Evolutionary conservation across 1,140 invertebrate genomes (phyloP).

Genomic region (Paramacrobiotus metropolitanus): DNA sequence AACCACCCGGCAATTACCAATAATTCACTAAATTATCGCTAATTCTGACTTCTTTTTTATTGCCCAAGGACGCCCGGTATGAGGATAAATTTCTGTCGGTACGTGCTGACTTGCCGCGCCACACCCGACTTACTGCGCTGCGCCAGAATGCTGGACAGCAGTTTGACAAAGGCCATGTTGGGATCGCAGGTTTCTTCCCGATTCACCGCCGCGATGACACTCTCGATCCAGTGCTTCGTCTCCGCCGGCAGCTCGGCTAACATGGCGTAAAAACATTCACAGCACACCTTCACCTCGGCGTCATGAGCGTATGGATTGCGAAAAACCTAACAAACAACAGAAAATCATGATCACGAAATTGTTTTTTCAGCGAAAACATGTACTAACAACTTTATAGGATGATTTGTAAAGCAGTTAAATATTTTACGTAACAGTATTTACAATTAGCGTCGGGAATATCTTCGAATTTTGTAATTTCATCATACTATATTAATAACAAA

Average conservation of each 20-base stretch:
- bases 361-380: too few species aligned
- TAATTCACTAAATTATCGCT: too few species aligned
- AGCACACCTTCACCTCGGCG: background rate
- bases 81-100: background rate
- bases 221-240: background rate
- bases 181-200: background rate
- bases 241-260: background rate
- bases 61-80: too few species aligned
- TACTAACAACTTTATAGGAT: too few species aligned
- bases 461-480: too few species aligned
- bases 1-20: too few species aligned
- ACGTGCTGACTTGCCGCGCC: background rate
- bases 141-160: background rate
- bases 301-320: background rate
- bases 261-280: background rate
- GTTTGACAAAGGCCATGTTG: background rate
- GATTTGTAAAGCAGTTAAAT: too few species aligned
- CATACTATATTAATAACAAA: too few species aligned
- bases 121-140: background rate
- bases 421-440: too few species aligned
- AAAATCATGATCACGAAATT: too few species aligned
- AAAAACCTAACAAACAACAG: background rate
- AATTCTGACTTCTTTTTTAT: background rate
- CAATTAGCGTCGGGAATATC: too few species aligned
- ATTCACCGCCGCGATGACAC: background rate